phyloP scores from a whole-genome alignment of 1,140 invertebrate species.

The Gryon sp. region DNA sequence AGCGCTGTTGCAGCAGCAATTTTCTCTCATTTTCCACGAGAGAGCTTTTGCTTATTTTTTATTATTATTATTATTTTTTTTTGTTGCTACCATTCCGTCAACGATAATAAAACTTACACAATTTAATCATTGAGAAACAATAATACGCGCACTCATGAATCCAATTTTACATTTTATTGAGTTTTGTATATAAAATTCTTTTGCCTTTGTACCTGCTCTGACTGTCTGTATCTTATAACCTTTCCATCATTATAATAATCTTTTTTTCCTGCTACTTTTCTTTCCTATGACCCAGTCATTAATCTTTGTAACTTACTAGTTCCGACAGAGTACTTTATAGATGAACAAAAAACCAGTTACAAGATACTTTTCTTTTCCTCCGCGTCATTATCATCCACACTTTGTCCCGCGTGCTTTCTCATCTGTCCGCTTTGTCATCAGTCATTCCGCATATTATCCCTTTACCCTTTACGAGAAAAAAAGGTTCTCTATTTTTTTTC shows the following conservation, averaged over 20 bases:
- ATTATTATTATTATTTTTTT: too few relatives aligned
- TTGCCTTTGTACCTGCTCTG: conserved; percentile 14
- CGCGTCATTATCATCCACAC: conserved; percentile 52
- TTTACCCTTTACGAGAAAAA: conserved; percentile 44
- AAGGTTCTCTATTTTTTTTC: conserved; percentile 25
- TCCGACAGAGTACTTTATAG: conserved; percentile 42
- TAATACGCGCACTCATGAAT: conserved; percentile 28
- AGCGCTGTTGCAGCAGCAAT: too few relatives aligned
- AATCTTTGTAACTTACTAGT: conserved; percentile 57
- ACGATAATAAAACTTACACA: conserved; percentile 20
- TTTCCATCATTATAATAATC: conserved; percentile 44
- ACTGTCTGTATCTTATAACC: conserved; percentile 14
- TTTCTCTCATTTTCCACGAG: too few relatives aligned
- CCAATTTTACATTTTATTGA: conserved; percentile 38
- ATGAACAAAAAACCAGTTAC: conserved; percentile 50
- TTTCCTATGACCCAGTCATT: conserved; percentile 37
- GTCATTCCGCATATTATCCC: conserved; percentile 45
- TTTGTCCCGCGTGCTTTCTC: conserved; percentile 46
- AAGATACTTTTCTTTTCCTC: conserved; percentile 56
- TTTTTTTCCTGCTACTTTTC: conserved; percentile 28
- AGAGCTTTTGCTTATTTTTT: too few relatives aligned
- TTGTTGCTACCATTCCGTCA: conserved; percentile 1
- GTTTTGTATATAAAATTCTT: conserved; percentile 11
- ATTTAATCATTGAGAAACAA: conserved; percentile 21
- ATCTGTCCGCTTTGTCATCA: conserved; percentile 53